Base-by-base conservation (phyloP, 2,797 vertebrate genomes). In the Taeniopygia guttata region DNA sequence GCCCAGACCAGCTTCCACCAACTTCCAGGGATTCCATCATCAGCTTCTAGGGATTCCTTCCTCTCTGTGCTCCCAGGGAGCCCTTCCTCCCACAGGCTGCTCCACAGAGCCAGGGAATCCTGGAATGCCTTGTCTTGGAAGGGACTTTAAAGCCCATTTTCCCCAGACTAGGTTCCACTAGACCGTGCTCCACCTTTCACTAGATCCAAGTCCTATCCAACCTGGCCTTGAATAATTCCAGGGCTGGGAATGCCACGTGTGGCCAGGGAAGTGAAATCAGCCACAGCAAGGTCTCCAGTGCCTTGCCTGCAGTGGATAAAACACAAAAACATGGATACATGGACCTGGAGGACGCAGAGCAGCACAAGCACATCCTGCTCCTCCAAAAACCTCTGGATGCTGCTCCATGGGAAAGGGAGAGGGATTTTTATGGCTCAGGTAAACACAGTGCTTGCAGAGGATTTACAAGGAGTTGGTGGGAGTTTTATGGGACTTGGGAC, bases 241-340 rank as follows among this genome's bases (percentile, higher is more conserved):
- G 30, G 63, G 11, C 9, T 68, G 42, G 27, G 36, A 54, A 69
- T 9, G 42, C 46, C 46, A 48, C 1, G 0, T 51, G 45, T 32
- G 56, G 70, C 51, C 40, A 10, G 42, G 58, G 60, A 63, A 70
- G 16, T 15, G 25, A 55, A 74, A 66, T 58, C 9, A 20, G 29
- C 42, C 49, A 19, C 29, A 11, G 64, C 32, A 19, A 48, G 30
- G 23, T 8, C 46, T n/a, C 15, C 25, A 2, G 55, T 1, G 16
- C 22, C 27, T 45, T 4, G 9, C 7, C 25, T 1, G 0, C 16
- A 30, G 26, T 0, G 2, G 64, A 2, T 5, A 21, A 49, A 73
- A 7, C 32, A 58, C 32, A 51, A 49, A 58, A 10, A 0, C 17
- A 4, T 7, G 60, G 69, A 49, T 7, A 20, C 3, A 1, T 2